Evolutionary conservation across 2,888 invertebrate species (phyloP).

Genomic region (Dioctria rufipes): DNA sequence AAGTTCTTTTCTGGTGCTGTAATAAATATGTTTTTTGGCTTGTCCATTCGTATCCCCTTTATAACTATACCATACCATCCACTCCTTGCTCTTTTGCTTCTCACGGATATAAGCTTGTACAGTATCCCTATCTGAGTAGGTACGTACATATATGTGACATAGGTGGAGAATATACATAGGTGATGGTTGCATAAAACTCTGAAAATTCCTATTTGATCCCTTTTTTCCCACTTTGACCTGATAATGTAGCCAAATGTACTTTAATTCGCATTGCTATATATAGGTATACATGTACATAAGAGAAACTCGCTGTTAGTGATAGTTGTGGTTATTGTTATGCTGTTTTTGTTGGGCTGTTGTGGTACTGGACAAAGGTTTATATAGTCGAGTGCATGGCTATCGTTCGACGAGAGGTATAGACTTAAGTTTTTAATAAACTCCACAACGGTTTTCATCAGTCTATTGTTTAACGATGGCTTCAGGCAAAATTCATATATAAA

Average conservation of each 20-base stretch:
- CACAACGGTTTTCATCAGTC: constrained; percentile 27
- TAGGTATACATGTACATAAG: background rate
- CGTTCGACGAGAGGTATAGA: constrained; percentile 1
- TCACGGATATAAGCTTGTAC: no score
- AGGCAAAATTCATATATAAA: constrained; percentile 21
- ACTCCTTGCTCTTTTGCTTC: no score
- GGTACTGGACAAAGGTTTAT: constrained; percentile 1
- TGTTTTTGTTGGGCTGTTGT: no score
- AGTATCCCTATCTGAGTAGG: background rate
- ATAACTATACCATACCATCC: background rate
- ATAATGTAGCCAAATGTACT: constrained; percentile 12
- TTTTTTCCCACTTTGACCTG: constrained; percentile 26
- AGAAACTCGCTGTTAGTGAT: background rate
- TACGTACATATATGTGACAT: background rate
- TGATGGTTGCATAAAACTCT: constrained; percentile 1
- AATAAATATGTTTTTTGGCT: constrained; percentile 12
- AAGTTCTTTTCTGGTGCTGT: constrained; percentile 28
- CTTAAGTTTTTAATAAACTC: constrained; percentile 48
- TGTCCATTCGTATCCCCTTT: background rate
- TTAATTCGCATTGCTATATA: background rate
- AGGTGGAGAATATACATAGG: background rate
- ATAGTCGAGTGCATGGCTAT: background rate
- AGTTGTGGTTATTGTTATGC: no score
- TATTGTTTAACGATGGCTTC: background rate
- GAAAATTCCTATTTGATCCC: constrained; percentile 25